Evolutionary conservation across 2,113 vertebrate species (phyloP).

Genomic region (Lepus americanus): DNA sequence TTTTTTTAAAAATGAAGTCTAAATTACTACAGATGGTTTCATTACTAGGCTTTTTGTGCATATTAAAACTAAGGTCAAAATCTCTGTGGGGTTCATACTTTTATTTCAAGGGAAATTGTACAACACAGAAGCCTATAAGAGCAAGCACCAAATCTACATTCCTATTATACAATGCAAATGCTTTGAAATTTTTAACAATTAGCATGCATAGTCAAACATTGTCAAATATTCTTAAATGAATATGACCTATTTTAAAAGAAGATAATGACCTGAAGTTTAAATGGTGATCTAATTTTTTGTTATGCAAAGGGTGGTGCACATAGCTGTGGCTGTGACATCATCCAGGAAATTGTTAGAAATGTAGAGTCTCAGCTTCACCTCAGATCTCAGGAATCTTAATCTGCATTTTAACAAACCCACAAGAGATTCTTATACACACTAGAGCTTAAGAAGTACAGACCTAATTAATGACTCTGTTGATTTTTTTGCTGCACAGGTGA

Average conservation of each 20-base stretch:
- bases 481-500: constrained; percentile 27
- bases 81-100: background rate
- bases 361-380: background rate
- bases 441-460: background rate
- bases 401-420: background rate
- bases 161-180: background rate
- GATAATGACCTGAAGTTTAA: background rate
- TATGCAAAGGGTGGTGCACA: background rate
- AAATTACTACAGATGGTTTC: background rate
- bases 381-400: background rate
- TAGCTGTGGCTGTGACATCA: background rate
- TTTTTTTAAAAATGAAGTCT: background rate
- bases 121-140: background rate
- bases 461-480: constrained; percentile 62
- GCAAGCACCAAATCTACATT: background rate
- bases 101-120: background rate
- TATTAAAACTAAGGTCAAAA: background rate
- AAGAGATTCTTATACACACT: background rate
- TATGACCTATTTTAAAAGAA: background rate
- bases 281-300: background rate
- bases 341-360: background rate
- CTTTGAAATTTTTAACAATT: background rate
- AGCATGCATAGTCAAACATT: background rate
- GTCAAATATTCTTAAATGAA: background rate
- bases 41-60: background rate